Evolutionary conservation across 2,797 vertebrate genomes (phyloP).

Genomic region (Okamejei kenojei): DNA sequence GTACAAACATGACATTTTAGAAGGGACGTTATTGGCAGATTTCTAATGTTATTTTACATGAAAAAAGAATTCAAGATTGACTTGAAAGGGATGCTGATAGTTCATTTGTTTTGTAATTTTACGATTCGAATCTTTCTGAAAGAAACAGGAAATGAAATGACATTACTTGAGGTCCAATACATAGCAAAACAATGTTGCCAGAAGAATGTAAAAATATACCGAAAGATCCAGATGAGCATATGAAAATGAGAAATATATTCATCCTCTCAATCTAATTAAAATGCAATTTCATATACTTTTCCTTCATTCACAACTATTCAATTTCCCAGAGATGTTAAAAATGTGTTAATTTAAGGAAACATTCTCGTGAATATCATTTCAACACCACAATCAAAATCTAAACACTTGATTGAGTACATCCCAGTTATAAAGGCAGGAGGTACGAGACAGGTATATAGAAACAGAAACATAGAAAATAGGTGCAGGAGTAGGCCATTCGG

Average conservation of each 20-base stretch:
- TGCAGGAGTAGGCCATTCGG: too few relatives aligned
- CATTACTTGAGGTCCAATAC: not conserved
- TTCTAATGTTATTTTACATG: not conserved
- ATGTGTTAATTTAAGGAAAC: not conserved
- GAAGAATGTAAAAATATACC: not conserved
- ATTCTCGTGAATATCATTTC: too few relatives aligned
- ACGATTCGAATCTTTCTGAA: not conserved
- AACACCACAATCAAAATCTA: too few relatives aligned
- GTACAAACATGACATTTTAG: not conserved
- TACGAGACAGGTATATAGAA: too few relatives aligned
- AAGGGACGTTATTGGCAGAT: not conserved
- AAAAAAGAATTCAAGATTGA: not conserved
- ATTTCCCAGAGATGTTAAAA: not conserved
- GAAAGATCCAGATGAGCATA: not conserved
- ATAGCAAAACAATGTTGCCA: not conserved
- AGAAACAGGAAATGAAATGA: not conserved
- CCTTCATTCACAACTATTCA: too few relatives aligned
- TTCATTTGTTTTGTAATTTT: constrained; percentile 13
- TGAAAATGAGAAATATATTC: not conserved
- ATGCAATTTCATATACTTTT: not conserved
- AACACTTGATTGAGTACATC: too few relatives aligned
- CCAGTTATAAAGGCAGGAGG: too few relatives aligned
- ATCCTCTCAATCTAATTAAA: not conserved
- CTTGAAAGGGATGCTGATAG: not conserved
- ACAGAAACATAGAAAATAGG: too few relatives aligned